phyloP scores from a whole-genome alignment of 2,797 vertebrate species.

The Harpagifer antarcticus region DNA sequence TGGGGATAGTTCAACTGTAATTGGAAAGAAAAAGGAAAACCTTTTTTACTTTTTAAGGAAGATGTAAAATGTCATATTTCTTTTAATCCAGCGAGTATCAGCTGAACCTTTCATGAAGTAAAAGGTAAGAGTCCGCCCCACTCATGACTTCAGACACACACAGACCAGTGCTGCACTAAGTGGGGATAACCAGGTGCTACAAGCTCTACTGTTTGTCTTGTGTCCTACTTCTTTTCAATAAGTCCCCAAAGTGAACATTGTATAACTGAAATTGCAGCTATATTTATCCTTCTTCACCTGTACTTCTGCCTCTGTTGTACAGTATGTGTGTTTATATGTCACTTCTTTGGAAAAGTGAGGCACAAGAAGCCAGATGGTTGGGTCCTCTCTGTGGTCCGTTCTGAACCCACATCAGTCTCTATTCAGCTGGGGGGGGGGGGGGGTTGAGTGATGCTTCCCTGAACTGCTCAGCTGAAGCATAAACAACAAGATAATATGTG shows the following conservation, averaged over 20 bases:
- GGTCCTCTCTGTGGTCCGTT: constrained; percentile 28
- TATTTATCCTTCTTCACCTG: too few relatives aligned
- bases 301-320: too few relatives aligned
- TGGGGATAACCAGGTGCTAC: background rate
- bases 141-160: background rate
- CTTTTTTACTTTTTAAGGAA: too few relatives aligned
- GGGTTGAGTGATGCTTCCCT: constrained; percentile 16
- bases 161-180: background rate
- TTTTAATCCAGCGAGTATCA: background rate
- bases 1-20: too few relatives aligned
- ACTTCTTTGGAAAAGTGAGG: too few relatives aligned
- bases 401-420: constrained; percentile 46
- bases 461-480: constrained; percentile 13
- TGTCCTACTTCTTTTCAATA: background rate
- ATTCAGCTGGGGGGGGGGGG: constrained; percentile 27
- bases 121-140: background rate
- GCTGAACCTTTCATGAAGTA: background rate
- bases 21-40: too few relatives aligned
- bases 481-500: constrained; percentile 16
- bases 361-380: too few relatives aligned
- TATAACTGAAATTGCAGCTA: too few relatives aligned
- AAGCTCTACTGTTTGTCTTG: constrained; percentile 2
- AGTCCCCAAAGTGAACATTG: too few relatives aligned
- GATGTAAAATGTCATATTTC: too few relatives aligned
- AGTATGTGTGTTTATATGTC: too few relatives aligned